Evolutionary conservation across 2,797 vertebrate species (phyloP), one percentile per base, ranked within the genome.

Genomic region (Pagetopsis macropterus): DNA sequence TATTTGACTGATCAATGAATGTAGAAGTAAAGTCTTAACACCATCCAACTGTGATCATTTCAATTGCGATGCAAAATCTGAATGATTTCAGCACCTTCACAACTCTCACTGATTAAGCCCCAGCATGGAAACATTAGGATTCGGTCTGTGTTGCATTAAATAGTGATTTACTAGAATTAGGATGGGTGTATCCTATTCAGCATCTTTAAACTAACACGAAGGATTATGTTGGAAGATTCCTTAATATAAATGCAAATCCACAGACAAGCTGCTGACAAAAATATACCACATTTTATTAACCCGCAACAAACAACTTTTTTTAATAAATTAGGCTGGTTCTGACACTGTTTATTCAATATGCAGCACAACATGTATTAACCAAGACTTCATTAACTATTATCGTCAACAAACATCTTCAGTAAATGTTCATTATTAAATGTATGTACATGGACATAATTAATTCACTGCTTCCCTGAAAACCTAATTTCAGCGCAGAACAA

Each of bases 401-500:
- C 27, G 79, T 77, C 44, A 78, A 57, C 70, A 75, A 49, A 72
- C 37, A 48, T 65, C 15, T 63, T 41, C 9, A 33, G 13, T 41
- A 63, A 78, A 17, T 40, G 21, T 64, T 44, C 55, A 27, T 19
- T 64, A 45, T 76, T 68, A 72, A 52, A 86, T 78, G 79, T 44
- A 64, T 13, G 19, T 66, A 70, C 62, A 60, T 45, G 40, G 46
- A 75, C 75, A 76, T 58, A 54, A 79, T 66, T 27, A 61, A 64
- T 71, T 45, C 46, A 17, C 50, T 55, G 40, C 59, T 68, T 75
- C 59, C 60, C 65, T 72, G 65, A 54, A 69, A 89, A 87, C 33
- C 65, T 66, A 65, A 81, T 88, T 82, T 78, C 56, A 70, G 44
- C 12, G 3, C 59, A 64, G 54, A 72, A 59, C 27, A 68, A 74